Evolutionary conservation across 2,797 vertebrate genomes (phyloP).

Genomic region (Eurystomus glaucurus): DNA sequence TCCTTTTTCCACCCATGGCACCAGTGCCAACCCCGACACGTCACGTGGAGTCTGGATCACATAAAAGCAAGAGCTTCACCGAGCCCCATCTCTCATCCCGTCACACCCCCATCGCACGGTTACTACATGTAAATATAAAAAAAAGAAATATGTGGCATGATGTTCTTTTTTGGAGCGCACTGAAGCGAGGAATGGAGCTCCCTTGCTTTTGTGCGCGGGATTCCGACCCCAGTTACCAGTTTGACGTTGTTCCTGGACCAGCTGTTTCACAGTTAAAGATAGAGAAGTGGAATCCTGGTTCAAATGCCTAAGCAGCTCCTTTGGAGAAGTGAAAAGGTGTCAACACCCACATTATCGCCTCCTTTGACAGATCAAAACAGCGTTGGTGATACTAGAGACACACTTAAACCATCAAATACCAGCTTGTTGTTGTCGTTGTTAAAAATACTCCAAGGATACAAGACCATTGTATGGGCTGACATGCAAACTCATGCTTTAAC

Average conservation of each 20-base stretch:
- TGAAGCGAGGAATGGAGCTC: neutral
- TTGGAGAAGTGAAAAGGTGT: slow-evolving; percentile 70
- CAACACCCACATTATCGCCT: slow-evolving; percentile 73
- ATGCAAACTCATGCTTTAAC: slow-evolving; percentile 66
- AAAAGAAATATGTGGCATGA: neutral
- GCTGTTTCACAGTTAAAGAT: slow-evolving; percentile 4
- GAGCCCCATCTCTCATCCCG: neutral
- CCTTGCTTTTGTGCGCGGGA: neutral
- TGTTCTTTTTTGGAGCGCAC: neutral
- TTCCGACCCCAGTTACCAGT: neutral
- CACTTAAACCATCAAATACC: slow-evolving; percentile 63
- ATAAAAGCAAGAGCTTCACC: neutral
- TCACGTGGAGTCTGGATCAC: accelerated
- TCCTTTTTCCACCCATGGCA: neutral
- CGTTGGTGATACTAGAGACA: slow-evolving; percentile 41
- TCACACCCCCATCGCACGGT: neutral
- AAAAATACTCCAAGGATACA: slow-evolving; percentile 67
- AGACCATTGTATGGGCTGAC: slow-evolving; percentile 69
- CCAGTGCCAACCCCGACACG: neutral
- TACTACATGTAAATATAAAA: neutral
- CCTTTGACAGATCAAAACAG: slow-evolving; percentile 41
- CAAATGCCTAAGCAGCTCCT: slow-evolving; percentile 9
- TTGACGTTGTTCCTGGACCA: neutral
- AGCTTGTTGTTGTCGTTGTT: slow-evolving; percentile 51
- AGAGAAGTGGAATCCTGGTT: slow-evolving; percentile 33